phyloP scores from a whole-genome alignment of 1,140 invertebrate species.

The Drosophila rufa region DNA sequence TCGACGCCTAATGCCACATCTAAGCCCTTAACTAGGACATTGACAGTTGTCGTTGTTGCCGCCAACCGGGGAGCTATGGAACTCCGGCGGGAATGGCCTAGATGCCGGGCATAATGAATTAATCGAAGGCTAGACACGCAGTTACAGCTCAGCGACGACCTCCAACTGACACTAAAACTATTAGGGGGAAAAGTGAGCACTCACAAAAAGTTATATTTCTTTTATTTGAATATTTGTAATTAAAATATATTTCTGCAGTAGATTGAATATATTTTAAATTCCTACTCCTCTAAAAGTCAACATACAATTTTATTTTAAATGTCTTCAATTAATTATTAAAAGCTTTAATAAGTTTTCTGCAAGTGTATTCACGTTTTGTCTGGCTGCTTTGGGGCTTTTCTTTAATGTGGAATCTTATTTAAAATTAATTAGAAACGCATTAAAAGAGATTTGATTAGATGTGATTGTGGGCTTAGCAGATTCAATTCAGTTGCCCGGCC shows the following conservation, averaged over 20 bases:
- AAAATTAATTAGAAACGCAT: constrained; percentile 51
- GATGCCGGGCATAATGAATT: constrained; percentile 68
- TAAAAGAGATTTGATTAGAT: constrained; percentile 10
- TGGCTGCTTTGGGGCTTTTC: constrained; percentile 25
- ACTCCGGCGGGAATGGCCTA: not conserved
- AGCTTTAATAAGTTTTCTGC: not conserved
- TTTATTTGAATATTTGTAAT: too few species aligned
- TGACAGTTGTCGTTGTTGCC: constrained; percentile 65
- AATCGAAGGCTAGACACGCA: constrained; percentile 68
- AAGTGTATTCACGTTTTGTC: constrained; percentile 18
- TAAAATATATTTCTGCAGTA: too few species aligned
- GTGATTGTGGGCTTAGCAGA: constrained; percentile 24
- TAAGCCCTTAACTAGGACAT: constrained; percentile 82
- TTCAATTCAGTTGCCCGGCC: constrained; percentile 7
- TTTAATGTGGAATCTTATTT: constrained; percentile 35
- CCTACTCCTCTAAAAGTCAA: accelerated
- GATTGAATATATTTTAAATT: not conserved
- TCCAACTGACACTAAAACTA: constrained; percentile 45
- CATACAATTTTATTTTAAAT: not conserved
- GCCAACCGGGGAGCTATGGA: constrained; percentile 8
- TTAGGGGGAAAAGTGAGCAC: constrained; percentile 1
- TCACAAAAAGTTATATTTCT: not conserved
- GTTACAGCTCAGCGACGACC: constrained; percentile 51
- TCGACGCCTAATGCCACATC: constrained; percentile 77
- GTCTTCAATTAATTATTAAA: not conserved